A percentile compares a stretch with the other conserved stretches of the same genome.
These are phyloP conservation scores for Urechis unicinctus DNA, from an alignment of 2,888 invertebrate genomes.

Conservation along the genomic window DNA sequence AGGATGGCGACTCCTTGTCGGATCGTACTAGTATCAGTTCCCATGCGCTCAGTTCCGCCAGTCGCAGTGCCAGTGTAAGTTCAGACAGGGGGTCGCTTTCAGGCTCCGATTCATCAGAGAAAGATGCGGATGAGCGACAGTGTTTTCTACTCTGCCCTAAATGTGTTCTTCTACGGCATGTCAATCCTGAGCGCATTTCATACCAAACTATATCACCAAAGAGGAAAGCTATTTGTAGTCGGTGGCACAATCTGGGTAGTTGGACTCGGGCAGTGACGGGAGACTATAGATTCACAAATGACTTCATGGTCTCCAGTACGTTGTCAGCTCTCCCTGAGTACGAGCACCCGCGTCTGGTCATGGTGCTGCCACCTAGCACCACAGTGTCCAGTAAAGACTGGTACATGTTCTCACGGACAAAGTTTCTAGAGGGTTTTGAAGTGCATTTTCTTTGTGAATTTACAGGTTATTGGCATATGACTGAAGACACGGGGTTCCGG, in stretches of 20 bases:
- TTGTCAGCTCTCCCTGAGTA: conserved; percentile 22
- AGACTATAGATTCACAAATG: conserved; percentile 20
- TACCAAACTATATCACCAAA: conserved; percentile 17
- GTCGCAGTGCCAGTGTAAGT: conserved; percentile 12
- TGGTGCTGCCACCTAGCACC: conserved; percentile 23
- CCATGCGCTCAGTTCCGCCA: conserved; percentile 5
- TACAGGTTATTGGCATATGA: conserved; percentile 27
- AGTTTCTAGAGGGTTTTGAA: conserved; percentile 28
- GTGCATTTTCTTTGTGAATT: conserved; percentile 28
- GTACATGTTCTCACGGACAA: conserved; percentile 24
- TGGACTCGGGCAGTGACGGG: conserved; percentile 26
- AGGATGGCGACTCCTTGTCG: conserved; percentile 14
- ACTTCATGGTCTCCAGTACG: conserved; percentile 12
- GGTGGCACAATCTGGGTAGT: conserved; percentile 28
- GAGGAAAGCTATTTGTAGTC: conserved; percentile 24
- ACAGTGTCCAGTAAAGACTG: conserved; percentile 23
- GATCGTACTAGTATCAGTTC: conserved; percentile 19
- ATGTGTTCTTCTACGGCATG: conserved; percentile 21
- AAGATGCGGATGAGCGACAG: conserved; percentile 18
- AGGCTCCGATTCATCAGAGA: background rate
- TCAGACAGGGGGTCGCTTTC: conserved; percentile 14
- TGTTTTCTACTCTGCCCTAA: conserved; percentile 24
- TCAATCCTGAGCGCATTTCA: conserved; percentile 22
- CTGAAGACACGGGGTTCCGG: conserved; percentile 24
- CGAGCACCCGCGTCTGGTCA: conserved; percentile 24